phyloP scores from a whole-genome alignment of 1,140 invertebrate genomes.

The Drusus annulatus region DNA sequence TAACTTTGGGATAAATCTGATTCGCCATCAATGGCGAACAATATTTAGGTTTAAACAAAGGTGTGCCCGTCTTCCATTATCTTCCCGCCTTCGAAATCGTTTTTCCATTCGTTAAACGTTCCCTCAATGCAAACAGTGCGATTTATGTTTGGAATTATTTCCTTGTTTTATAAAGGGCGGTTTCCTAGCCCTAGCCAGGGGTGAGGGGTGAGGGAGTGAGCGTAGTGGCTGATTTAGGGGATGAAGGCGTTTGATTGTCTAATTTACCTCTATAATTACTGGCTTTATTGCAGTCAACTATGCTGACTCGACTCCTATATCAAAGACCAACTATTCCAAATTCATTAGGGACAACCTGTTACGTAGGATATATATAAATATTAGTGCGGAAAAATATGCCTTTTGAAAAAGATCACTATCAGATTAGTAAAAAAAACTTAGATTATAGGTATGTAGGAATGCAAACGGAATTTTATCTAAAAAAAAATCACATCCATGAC shows the following conservation, averaged over 20 bases:
- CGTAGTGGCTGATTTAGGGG: not conserved
- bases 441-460: too few species aligned
- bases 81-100: constrained; percentile 64
- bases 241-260: constrained; percentile 54
- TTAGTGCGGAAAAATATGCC: too few species aligned
- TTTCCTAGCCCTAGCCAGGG: constrained; percentile 60
- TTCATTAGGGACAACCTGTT: too few species aligned
- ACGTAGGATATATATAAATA: too few species aligned
- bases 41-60: not conserved
- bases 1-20: too few species aligned
- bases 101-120: constrained; percentile 71
- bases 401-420: too few species aligned
- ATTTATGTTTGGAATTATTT: constrained; percentile 71
- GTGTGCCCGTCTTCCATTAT: not conserved
- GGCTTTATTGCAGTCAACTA: constrained; percentile 30
- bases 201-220: constrained; percentile 53
- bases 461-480: too few species aligned
- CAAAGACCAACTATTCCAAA: too few species aligned
- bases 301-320: not conserved
- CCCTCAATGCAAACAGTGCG: constrained; percentile 58
- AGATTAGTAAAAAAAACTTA: too few species aligned
- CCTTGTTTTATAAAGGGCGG: constrained; percentile 71
- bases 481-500: too few species aligned
- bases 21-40: too few species aligned
- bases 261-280: constrained; percentile 59